Evolutionary conservation across 2,888 invertebrate species (phyloP).

Genomic region (Drosophila antonietae): DNA sequence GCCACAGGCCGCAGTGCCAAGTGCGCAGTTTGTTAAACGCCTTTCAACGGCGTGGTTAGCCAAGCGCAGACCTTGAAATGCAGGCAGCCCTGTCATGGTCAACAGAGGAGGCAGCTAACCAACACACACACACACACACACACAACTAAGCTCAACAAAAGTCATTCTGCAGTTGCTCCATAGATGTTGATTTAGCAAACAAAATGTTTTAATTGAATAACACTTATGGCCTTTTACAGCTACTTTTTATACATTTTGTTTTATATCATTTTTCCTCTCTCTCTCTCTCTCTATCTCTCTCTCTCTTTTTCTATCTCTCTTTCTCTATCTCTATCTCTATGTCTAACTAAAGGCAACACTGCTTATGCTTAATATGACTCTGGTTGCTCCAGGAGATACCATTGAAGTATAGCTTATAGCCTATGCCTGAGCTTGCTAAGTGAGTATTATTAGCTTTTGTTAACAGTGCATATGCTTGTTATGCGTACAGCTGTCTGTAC

Average conservation of each 20-base stretch:
- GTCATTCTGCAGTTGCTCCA: constrained; percentile 61
- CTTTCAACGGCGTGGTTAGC: constrained; percentile 78
- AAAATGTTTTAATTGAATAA: constrained; percentile 74
- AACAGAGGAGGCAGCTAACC: constrained; percentile 47
- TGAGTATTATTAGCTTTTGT: not conserved
- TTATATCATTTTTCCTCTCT: not conserved
- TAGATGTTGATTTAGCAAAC: constrained; percentile 75
- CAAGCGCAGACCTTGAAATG: constrained; percentile 75
- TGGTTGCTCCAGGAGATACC: not conserved
- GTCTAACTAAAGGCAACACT: not conserved
- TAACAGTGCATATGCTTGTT: constrained; percentile 4
- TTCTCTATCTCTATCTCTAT: too few relatives aligned
- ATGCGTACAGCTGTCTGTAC: not conserved
- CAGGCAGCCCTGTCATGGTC: constrained; percentile 21
- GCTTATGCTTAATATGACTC: not conserved
- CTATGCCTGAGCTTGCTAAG: not conserved
- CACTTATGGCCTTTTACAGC: constrained; percentile 35
- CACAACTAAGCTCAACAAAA: constrained; percentile 58
- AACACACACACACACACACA: constrained; percentile 9
- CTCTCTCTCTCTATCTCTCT: too few relatives aligned
- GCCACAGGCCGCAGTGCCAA: constrained; percentile 52
- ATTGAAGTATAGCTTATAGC: not conserved
- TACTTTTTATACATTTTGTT: constrained; percentile 1
- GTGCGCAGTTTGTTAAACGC: constrained; percentile 77
- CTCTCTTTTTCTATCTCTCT: too few relatives aligned